Conservation (phyloP, 1,140 invertebrate species). For the Aphaenogaster floridana region DNA sequence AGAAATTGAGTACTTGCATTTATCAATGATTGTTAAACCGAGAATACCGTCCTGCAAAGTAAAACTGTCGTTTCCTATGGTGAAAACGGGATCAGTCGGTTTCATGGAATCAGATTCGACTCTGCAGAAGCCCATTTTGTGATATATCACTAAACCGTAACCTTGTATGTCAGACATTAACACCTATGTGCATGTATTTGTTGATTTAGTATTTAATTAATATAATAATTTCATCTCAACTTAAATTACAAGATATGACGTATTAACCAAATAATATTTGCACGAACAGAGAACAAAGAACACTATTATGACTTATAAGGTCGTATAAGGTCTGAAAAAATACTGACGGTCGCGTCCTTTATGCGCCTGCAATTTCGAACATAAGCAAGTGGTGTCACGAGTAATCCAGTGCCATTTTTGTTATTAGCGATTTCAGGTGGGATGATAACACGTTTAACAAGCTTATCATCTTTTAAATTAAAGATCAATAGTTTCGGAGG, state of each 20-base stretch:
- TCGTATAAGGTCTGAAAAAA: background rate
- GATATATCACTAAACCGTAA: background rate
- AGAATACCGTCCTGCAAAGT: background rate
- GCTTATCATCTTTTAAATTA: background rate
- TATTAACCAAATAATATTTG: background rate
- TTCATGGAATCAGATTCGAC: constrained; percentile 29
- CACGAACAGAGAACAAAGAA: background rate
- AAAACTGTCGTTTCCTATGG: background rate
- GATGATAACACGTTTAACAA: background rate
- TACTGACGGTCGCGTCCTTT: background rate
- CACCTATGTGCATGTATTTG: background rate
- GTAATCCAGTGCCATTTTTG: background rate
- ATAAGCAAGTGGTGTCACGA: background rate
- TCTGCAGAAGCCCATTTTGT: background rate
- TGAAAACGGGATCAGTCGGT: background rate
- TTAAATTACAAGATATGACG: background rate
- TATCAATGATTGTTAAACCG: background rate
- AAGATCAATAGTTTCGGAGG: constrained; percentile 38
- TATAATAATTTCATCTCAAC: background rate
- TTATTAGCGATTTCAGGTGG: constrained; percentile 21
- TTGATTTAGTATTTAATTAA: background rate
- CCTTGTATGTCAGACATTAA: background rate
- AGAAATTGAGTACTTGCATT: background rate
- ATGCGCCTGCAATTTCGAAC: background rate
- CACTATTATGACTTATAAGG: background rate